These are phyloP conservation scores for Noctua janthina DNA, from an alignment of 2,888 invertebrate genomes.

Conservation along the genomic window DNA sequence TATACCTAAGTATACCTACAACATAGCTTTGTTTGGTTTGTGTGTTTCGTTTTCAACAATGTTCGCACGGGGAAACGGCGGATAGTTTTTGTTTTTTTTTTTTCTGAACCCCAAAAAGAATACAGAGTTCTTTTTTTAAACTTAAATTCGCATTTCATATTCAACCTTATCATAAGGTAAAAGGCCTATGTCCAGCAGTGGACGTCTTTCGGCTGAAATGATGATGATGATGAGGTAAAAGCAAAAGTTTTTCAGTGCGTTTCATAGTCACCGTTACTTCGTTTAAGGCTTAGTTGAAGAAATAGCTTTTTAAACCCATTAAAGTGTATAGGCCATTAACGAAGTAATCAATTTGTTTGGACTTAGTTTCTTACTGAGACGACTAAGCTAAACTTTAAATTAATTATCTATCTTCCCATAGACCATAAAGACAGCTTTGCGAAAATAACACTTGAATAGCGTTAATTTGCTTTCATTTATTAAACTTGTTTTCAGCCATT, in stretches of 20 bases:
- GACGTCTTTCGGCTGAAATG: too few species aligned
- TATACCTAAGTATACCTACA: too few species aligned
- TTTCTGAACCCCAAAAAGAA: neutral
- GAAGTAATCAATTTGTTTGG: slow-evolving; percentile 39
- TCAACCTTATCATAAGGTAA: neutral
- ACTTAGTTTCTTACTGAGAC: slow-evolving; percentile 21
- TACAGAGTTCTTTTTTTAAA: neutral
- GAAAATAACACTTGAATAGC: slow-evolving; percentile 22
- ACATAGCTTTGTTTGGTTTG: neutral
- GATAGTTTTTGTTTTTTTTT: neutral
- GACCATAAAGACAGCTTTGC: slow-evolving; percentile 16
- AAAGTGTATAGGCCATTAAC: slow-evolving; percentile 26
- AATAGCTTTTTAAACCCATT: slow-evolving; percentile 18
- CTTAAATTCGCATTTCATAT: neutral
- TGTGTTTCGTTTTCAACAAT: neutral
- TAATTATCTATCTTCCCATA: slow-evolving; percentile 41
- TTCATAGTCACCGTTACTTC: slow-evolving; percentile 17
- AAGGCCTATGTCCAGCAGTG: neutral
- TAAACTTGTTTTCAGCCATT: slow-evolving; percentile 16
- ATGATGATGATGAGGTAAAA: too few species aligned
- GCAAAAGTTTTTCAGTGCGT: neutral
- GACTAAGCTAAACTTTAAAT: slow-evolving; percentile 40
- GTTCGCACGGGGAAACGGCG: neutral
- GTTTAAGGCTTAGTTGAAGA: slow-evolving; percentile 5
- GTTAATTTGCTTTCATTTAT: slow-evolving; percentile 21